Conservation (phyloP, 2,888 invertebrate species). For the Watsonalla cultraria region DNA sequence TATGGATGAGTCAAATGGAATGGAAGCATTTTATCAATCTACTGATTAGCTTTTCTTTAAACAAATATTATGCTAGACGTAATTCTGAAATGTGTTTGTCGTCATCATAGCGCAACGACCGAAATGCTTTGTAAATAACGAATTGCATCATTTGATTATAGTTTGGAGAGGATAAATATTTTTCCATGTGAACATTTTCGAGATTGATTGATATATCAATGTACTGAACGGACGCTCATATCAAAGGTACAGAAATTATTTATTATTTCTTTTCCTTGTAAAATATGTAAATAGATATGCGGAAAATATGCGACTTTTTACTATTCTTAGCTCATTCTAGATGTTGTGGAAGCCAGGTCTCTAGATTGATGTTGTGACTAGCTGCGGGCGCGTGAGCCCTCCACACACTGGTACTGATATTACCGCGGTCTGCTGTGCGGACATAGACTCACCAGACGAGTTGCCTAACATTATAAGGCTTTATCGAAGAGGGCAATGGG, state of each 20-base stretch:
- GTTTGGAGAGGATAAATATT: conserved; percentile 27
- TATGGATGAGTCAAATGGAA: no score
- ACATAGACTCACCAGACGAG: no score
- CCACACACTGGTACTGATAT: no score
- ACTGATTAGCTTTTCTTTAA: conserved; percentile 2
- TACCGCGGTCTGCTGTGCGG: no score
- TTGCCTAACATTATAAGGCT: not conserved
- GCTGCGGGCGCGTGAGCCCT: not conserved
- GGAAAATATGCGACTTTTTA: conserved; percentile 48
- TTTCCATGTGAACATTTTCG: conserved; percentile 38
- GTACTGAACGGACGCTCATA: conserved; percentile 67
- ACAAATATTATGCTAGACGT: conserved; percentile 6
- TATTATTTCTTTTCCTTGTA: conserved; percentile 71
- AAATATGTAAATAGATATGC: conserved; percentile 73
- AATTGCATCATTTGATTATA: conserved; percentile 42
- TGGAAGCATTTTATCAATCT: not conserved
- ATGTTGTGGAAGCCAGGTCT: conserved; percentile 48
- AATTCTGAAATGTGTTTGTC: conserved; percentile 13
- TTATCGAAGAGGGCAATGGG: conserved; percentile 27
- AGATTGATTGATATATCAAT: conserved; percentile 36
- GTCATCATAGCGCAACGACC: conserved; percentile 16
- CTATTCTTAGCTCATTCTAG: conserved; percentile 54
- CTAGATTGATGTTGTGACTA: conserved; percentile 20
- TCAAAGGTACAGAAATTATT: conserved; percentile 71
- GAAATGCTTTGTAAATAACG: conserved; percentile 46